Evolutionary conservation across 2,113 vertebrate species (phyloP).

Genomic region (Aspidoscelis tigris): DNA sequence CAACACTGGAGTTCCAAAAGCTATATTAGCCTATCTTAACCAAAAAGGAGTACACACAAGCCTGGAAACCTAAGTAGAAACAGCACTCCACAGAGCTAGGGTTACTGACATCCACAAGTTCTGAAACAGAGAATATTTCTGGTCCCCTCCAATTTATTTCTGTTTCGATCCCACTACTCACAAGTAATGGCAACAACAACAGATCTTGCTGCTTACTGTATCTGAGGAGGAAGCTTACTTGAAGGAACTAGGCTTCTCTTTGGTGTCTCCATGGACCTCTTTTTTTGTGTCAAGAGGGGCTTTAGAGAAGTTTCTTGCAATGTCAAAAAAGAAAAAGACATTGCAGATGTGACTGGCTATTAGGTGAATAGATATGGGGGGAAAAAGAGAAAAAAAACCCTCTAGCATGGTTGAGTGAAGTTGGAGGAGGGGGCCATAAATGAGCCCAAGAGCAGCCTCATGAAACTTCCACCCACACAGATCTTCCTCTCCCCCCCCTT

Average conservation of each 20-base stretch:
- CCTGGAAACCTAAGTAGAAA: neutral
- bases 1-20: neutral
- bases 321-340: constrained; percentile 9
- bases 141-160: too few species aligned
- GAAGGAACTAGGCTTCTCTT: neutral
- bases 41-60: too few species aligned
- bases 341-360: neutral
- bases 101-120: too few species aligned
- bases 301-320: neutral
- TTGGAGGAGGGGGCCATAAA: neutral
- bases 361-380: neutral
- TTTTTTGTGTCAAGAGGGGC: neutral
- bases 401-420: neutral
- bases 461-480: neutral
- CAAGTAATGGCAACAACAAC: too few species aligned
- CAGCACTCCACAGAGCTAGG: neutral
- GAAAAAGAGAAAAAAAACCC: constrained; percentile 9
- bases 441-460: neutral
- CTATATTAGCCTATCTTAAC: too few species aligned
- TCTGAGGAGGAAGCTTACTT: too few species aligned
- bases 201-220: constrained; percentile 4
- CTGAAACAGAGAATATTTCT: too few species aligned
- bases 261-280: neutral
- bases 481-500: constrained; percentile 13
- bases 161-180: too few species aligned